These are phyloP conservation scores for Heteractis magnifica DNA, from an alignment of 92 coral and sea anemone genomes.

Conservation along the genomic window DNA sequence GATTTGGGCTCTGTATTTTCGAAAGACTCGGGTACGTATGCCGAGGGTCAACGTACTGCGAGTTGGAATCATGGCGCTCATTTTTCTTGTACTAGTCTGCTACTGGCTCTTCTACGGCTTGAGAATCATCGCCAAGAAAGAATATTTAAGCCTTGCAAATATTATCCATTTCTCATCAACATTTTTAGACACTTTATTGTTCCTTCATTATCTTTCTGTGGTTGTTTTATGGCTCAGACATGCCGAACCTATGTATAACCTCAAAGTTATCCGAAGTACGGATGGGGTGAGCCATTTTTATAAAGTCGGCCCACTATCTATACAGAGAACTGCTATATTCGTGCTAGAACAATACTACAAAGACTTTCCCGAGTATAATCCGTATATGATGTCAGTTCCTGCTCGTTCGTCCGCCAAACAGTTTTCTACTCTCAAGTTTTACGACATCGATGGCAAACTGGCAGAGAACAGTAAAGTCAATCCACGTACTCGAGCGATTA, in stretches of 20 bases:
- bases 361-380: slow-evolving; percentile 97
- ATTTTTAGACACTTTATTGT: slow-evolving; percentile 76
- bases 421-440: slow-evolving; percentile 92
- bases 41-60: slow-evolving; percentile 91
- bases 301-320: slow-evolving; percentile 87
- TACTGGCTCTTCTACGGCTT: slow-evolving; percentile 94
- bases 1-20: slow-evolving; percentile 98
- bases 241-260: slow-evolving; percentile 76
- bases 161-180: slow-evolving; percentile 80
- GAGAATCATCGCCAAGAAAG: slow-evolving; percentile 70
- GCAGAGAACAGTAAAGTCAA: slow-evolving; percentile 77
- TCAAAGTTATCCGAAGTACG: slow-evolving; percentile 93
- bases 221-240: slow-evolving; percentile 96
- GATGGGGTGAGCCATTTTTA: slow-evolving; percentile 87
- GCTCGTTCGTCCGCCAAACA: slow-evolving; percentile 84
- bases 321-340: slow-evolving; percentile 89
- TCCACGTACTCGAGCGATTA: slow-evolving; percentile 89
- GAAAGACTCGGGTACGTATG: slow-evolving; percentile 81
- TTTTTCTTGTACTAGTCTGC: slow-evolving; percentile 80
- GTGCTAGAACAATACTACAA: slow-evolving; percentile 96
- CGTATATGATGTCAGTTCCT: slow-evolving; percentile 84
- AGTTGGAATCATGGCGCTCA: slow-evolving; percentile 76
- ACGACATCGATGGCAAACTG: slow-evolving; percentile 90
- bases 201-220: slow-evolving; percentile 85
- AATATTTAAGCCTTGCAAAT: slow-evolving; percentile 38